Evolutionary conservation across 2,888 invertebrate species (phyloP).

Genomic region (Polymixis flavicincta): DNA sequence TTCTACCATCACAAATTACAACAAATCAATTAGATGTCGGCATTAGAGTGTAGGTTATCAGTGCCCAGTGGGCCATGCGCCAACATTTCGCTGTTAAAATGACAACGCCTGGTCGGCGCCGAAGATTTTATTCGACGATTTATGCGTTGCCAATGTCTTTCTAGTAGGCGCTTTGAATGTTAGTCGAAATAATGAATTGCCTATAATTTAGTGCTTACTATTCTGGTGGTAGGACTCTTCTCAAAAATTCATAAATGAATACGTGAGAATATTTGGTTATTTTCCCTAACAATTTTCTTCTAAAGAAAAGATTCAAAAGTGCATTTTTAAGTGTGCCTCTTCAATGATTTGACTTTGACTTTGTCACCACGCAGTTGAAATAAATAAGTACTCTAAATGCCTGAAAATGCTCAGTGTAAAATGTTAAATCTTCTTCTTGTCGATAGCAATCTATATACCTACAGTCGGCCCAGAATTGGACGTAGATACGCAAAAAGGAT

Average conservation of each 20-base stretch:
- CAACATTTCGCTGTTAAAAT: constrained; percentile 67
- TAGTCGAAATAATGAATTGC: not conserved
- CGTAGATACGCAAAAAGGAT: too few relatives aligned
- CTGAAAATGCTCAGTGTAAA: not conserved
- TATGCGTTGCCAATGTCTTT: constrained; percentile 64
- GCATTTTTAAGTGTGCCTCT: too few relatives aligned
- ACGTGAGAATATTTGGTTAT: not conserved
- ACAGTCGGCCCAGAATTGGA: too few relatives aligned
- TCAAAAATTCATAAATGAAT: not conserved
- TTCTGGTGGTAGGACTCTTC: not conserved
- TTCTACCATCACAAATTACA: constrained; percentile 27
- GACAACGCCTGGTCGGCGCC: constrained; percentile 74
- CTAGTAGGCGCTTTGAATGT: constrained; percentile 60
- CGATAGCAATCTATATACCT: too few relatives aligned
- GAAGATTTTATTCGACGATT: constrained; percentile 61
- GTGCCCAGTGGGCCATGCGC: constrained; percentile 64
- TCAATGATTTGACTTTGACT: too few relatives aligned
- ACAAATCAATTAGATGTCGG: constrained; percentile 42
- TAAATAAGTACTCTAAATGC: not conserved
- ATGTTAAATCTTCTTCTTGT: not conserved
- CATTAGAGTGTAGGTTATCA: constrained; percentile 49
- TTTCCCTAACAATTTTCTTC: not conserved
- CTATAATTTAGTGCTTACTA: constrained; percentile 15
- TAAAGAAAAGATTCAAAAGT: too few relatives aligned
- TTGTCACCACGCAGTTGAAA: too few relatives aligned